Conservation (phyloP, 2,888 invertebrate species). For the Podotricha telesiphe region DNA sequence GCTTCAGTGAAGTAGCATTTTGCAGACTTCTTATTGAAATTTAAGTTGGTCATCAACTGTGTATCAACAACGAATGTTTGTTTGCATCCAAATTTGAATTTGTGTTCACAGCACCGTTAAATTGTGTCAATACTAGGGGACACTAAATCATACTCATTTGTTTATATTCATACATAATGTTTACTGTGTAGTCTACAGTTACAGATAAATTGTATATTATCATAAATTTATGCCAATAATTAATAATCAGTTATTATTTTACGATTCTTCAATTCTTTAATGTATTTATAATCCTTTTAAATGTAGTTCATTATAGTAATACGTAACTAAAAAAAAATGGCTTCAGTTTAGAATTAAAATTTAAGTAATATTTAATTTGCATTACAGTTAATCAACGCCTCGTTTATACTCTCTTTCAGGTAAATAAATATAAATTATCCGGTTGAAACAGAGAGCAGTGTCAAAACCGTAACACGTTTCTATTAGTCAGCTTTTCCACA, state of each 20-base stretch:
- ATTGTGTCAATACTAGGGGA: constrained; percentile 33
- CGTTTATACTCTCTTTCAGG: background rate
- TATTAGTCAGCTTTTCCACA: constrained; percentile 27
- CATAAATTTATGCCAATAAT: background rate
- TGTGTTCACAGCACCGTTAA: constrained; percentile 29
- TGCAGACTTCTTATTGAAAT: background rate
- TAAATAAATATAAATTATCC: constrained; percentile 9
- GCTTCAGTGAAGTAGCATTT: no score
- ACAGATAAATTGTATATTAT: background rate
- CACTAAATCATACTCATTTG: constrained; percentile 23
- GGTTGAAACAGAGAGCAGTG: constrained; percentile 15
- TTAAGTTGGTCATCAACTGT: constrained; percentile 10
- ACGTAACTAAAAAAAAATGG: background rate
- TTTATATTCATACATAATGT: constrained; percentile 22
- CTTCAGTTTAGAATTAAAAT: background rate
- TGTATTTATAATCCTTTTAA: no score
- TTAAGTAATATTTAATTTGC: background rate
- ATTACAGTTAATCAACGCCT: background rate
- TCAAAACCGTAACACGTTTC: constrained; percentile 30
- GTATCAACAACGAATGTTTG: constrained; percentile 28
- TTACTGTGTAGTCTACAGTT: background rate
- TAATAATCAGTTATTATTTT: no score
- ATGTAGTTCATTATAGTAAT: no score
- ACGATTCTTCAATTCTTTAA: no score
- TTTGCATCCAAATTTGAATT: constrained; percentile 37